Conservation (phyloP, 2,113 vertebrate genomes). For the Perca schrenkii region DNA sequence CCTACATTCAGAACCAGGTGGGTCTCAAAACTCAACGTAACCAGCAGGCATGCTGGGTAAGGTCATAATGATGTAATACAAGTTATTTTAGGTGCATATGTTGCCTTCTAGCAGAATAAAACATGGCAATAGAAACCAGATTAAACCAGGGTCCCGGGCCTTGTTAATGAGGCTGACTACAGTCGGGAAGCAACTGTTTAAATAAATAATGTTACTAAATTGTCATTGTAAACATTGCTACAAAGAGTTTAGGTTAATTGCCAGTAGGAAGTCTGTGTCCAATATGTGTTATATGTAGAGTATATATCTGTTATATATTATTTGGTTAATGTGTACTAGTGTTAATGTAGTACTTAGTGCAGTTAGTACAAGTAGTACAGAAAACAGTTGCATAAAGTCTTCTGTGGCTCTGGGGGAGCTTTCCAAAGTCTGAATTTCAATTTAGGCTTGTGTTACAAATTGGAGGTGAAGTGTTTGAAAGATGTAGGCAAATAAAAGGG, state of each 20-base stretch:
- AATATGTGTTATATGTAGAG: not conserved
- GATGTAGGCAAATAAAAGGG: no score
- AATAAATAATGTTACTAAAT: not conserved
- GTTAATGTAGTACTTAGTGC: no score
- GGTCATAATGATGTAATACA: not conserved
- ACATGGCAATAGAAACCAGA: not conserved
- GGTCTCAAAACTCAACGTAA: conserved; percentile 21
- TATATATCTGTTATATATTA: no score
- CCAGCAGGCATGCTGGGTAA: not conserved
- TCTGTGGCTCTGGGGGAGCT: no score
- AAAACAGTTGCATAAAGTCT: no score
- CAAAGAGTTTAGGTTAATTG: not conserved
- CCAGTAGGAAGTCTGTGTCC: not conserved
- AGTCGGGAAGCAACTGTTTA: no score
- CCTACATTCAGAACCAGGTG: conserved; percentile 98
- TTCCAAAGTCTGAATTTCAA: no score
- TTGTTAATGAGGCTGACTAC: no score
- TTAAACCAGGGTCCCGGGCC: not conserved
- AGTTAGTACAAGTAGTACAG: no score
- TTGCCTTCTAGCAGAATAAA: not conserved
- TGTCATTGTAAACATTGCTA: not conserved
- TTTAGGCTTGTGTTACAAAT: no score
- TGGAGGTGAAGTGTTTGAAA: no score
- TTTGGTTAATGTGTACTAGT: no score
- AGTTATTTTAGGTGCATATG: not conserved